Evolutionary conservation across 2,113 vertebrate genomes (phyloP).

Genomic region (Xerus inauris): DNA sequence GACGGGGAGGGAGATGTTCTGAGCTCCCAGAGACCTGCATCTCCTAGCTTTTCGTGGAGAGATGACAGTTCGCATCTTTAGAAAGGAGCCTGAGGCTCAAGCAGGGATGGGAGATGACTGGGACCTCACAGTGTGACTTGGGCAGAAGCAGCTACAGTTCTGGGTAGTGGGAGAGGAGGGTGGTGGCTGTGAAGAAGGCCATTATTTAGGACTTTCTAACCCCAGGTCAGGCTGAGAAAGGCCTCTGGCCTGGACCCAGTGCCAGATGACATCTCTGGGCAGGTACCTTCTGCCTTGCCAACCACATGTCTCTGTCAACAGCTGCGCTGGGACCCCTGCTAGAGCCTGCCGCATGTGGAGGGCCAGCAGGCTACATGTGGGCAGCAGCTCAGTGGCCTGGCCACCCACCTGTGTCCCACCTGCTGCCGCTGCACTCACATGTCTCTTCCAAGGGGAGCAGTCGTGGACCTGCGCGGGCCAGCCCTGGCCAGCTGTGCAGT

Average conservation of each 20-base stretch:
- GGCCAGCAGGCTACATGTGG: neutral
- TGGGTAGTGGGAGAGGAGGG: no score
- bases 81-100: neutral
- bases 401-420: neutral
- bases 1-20: neutral
- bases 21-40: rapidly evolving
- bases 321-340: neutral
- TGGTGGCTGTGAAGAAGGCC: neutral
- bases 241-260: neutral
- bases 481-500: neutral
- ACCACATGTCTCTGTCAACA: rapidly evolving
- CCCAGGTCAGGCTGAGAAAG: no score
- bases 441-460: neutral
- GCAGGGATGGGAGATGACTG: neutral
- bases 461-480: neutral
- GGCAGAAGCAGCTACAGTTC: neutral
- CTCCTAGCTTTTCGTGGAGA: neutral
- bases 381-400: neutral
- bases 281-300: neutral
- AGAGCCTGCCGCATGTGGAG: neutral
- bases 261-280: neutral
- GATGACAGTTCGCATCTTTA: neutral
- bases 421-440: rapidly evolving
- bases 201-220: neutral
- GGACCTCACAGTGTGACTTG: neutral